phyloP scores from a whole-genome alignment of 1,140 invertebrate genomes.

The Drosophila repleta region DNA sequence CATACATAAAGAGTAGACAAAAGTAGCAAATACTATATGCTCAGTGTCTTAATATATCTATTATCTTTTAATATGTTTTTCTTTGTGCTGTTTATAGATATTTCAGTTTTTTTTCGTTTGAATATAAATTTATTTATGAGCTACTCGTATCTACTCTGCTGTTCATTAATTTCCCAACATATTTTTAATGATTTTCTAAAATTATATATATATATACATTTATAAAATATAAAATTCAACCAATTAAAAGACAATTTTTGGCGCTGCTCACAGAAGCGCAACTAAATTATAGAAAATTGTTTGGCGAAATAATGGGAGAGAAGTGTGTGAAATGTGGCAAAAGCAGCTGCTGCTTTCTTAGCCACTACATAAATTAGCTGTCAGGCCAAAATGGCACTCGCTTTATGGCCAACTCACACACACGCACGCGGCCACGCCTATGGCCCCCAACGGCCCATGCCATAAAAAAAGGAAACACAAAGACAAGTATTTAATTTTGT shows the following conservation, averaged over 20 bases:
- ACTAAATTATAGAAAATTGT: constrained; percentile 75
- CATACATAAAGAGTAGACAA: too few species aligned
- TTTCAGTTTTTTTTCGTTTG: too few species aligned
- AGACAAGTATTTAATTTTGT: constrained; percentile 83
- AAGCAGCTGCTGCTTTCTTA: constrained; percentile 63
- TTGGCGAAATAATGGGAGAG: constrained; percentile 61
- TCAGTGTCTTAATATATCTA: too few species aligned
- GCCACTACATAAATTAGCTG: constrained; percentile 81
- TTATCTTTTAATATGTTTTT: too few species aligned
- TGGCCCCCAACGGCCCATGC: neutral
- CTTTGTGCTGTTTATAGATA: too few species aligned
- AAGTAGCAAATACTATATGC: too few species aligned
- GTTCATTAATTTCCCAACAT: too few species aligned
- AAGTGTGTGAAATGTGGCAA: constrained; percentile 46
- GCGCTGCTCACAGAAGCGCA: constrained; percentile 16
- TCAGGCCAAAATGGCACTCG: constrained; percentile 63
- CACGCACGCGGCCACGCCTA: constrained; percentile 53
- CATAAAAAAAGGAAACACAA: constrained; percentile 53
- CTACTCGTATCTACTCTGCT: too few species aligned
- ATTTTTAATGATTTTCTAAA: too few species aligned
- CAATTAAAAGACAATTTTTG: constrained; percentile 51
- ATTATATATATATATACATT: too few species aligned
- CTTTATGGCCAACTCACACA: constrained; percentile 53
- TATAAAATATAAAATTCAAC: constrained; percentile 17
- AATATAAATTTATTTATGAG: too few species aligned